Base-by-base conservation (phyloP, 1,140 invertebrate species). In the Danaus melanippus region DNA sequence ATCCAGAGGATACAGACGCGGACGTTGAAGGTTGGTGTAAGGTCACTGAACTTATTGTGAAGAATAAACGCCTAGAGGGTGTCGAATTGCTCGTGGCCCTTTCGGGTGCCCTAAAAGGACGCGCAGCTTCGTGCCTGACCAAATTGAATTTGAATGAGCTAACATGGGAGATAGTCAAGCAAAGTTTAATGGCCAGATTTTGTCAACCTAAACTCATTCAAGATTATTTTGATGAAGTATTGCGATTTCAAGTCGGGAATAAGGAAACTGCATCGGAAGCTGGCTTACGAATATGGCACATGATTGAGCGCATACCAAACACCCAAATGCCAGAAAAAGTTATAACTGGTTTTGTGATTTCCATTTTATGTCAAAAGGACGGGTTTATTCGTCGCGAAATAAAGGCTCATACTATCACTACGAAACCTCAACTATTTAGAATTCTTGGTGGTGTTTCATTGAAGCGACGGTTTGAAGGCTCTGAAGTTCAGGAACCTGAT, bases 161-260 rank as follows among this genome's bases (percentile, higher is more conserved):
- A 9, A 53, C 55, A 8, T 69, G 64, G 69, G 41, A 10, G 7
- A 8, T 44, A 9, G 58, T 71, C 9, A 71, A 71, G 39, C 45
- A 72, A 42, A 53, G 11, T 15, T 42, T 69, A 9, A 49, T 72
- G 10, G 66, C 66, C 9, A 64, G 47, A 50, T 72, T 71, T 53
- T 58, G 15, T 0, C 62, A 66, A 52, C 66, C 66, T 6, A 68
- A 64, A 48, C 42, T 71, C 8, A 15, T 53, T 43, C 69, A 72
- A 57, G 64, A 69, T 21, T 63, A 72, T 53, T 72, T 67, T 45
- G 69, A 72, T 42, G 56, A 67, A 9, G 56, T 71, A 41, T 45
- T 69, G 12, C 50, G 60, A 40, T 71, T 71, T 39, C 60, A 68
- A 63, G 64, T 67, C 15, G 59, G 54, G 40, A 9, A 41, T 15